phyloP scores from a whole-genome alignment of 2,888 invertebrate species.

The Dicycla oo region DNA sequence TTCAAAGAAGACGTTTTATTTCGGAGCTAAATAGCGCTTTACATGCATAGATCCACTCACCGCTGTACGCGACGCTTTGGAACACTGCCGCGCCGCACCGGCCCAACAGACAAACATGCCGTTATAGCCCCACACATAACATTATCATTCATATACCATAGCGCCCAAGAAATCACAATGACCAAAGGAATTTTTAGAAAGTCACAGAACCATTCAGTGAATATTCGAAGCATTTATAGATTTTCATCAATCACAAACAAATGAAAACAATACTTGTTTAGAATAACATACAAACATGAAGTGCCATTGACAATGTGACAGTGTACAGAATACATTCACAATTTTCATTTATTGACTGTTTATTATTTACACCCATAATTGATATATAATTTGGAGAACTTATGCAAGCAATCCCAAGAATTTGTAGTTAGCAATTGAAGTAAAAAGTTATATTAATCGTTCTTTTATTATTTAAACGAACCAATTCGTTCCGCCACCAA shows the following conservation, averaged over 20 bases:
- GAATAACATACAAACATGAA: conserved; percentile 49
- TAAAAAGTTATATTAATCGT: conserved; percentile 28
- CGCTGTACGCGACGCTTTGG: conserved; percentile 98
- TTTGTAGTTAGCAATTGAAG: conserved; percentile 27
- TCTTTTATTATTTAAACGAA: conserved; percentile 28
- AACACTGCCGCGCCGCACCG: conserved; percentile 94
- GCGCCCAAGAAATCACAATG: conserved; percentile 56
- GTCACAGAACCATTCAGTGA: conserved; percentile 37
- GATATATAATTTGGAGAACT: conserved; percentile 10
- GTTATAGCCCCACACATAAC: conserved; percentile 79
- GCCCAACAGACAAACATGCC: conserved; percentile 90
- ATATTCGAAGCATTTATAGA: conserved; percentile 44
- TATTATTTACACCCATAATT: conserved; percentile 47
- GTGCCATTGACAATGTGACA: conserved; percentile 53
- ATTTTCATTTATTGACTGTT: conserved; percentile 31
- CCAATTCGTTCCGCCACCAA: conserved; percentile 56
- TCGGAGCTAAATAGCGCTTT: conserved; percentile 64
- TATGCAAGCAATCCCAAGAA: conserved; percentile 40
- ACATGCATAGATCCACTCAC: conserved; percentile 93
- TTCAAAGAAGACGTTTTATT: conserved; percentile 41
- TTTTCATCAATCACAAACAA: conserved; percentile 44
- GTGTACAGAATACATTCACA: conserved; percentile 54
- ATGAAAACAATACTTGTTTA: conserved; percentile 42
- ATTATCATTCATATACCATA: conserved; percentile 65
- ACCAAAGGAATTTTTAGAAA: conserved; percentile 41